Evolutionary conservation across 2,113 vertebrate species (phyloP), one percentile per base, ranked within the genome.

Genomic region (Uropsilus gracilis): DNA sequence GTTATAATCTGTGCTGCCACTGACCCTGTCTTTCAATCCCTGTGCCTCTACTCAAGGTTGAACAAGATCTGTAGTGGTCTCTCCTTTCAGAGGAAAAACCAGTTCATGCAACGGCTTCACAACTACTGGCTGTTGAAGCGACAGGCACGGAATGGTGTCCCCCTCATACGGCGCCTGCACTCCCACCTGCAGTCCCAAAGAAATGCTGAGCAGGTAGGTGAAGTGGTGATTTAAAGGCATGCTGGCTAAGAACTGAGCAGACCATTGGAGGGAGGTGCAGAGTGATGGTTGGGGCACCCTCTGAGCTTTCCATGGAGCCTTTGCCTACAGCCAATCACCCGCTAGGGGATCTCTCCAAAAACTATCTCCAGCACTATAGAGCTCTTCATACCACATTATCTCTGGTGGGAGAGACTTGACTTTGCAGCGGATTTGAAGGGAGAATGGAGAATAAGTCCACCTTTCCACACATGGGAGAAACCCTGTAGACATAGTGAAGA

Each of bases 51-150:
- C 95, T 95, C 71, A 98, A 99, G 99, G 98, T 98, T 99, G 98
- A 99, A 98, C 98, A 99, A 99, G 97, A 98, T 99, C 96, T 99
- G 99, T 98, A 99, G 99, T 91, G 99, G 99, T 97, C 98, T 99
- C 55, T 97, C 99, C 86, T 96, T 99, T 95, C 99, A 99, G 98
- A 99, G 97, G 98, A 99, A 99, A 98, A 99, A 97, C 97, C 99
- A 99, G 97, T 99, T 99, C 97, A 99, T 99, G 98, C 99, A 99
- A 96, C 98, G 99, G 96, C 98, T 99, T 78, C 99, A 99, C 97
- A 99, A 96, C 97, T 99, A 99, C 97, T 99, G 99, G 99, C 98
- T 99, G 90, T 97, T 99, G 97, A 99, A 99, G 96, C 98, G 99
- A 14, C 99, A 99, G 97, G 99, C 99, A 0, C 99, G 99, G 97